Evolutionary conservation across 2,888 invertebrate species (phyloP).

Genomic region (Vanessa cardui): DNA sequence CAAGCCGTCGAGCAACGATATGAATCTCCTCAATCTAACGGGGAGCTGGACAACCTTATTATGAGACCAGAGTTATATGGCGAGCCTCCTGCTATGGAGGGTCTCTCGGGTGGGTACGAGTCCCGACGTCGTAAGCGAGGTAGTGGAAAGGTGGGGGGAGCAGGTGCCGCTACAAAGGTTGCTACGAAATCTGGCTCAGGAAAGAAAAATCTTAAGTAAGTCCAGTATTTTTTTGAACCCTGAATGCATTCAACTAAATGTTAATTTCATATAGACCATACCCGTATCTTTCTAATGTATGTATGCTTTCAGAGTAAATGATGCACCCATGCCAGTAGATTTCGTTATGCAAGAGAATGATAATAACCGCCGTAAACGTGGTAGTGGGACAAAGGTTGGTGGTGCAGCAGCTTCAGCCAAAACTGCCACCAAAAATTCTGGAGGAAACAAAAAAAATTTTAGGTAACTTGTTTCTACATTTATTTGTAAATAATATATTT

Average conservation of each 20-base stretch:
- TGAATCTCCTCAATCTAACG: conserved; percentile 65
- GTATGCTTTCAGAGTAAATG: conserved; percentile 58
- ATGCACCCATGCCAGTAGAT: conserved; percentile 65
- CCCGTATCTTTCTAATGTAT: background rate
- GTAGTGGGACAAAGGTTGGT: conserved; percentile 74
- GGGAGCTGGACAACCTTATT: conserved; percentile 83
- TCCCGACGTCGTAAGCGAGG: conserved; percentile 73
- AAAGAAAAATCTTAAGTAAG: conserved; percentile 77
- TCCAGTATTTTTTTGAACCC: background rate
- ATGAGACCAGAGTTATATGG: conserved; percentile 85
- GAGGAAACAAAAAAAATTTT: conserved; percentile 77
- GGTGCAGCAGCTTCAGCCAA: conserved; percentile 77
- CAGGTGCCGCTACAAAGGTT: conserved; percentile 77
- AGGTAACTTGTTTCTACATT: conserved; percentile 51
- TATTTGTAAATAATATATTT: background rate
- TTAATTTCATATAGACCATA: background rate
- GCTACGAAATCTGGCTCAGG: conserved; percentile 75
- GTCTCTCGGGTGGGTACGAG: conserved; percentile 65
- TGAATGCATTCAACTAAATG: too few species aligned
- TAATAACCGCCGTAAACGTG: conserved; percentile 68
- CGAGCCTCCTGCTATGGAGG: conserved; percentile 81
- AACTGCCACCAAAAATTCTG: conserved; percentile 73
- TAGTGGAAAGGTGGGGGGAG: conserved; percentile 75
- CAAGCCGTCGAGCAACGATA: conserved; percentile 70
- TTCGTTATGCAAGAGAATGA: conserved; percentile 62